Base-by-base conservation (phyloP, 2,113 vertebrate genomes). In the Pseudopodoces humilis region DNA sequence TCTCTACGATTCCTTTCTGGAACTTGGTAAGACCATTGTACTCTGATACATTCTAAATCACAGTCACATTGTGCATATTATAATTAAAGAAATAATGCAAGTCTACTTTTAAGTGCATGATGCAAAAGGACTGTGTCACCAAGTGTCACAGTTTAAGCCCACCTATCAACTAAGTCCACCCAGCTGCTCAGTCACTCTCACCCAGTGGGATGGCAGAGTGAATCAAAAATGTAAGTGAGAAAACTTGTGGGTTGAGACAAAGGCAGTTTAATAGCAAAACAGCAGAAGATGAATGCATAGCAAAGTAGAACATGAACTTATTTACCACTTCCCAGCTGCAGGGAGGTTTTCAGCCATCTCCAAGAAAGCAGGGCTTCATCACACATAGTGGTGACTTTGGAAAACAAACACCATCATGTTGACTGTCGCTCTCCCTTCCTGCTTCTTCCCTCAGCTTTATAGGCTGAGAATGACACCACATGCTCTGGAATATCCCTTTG, bases 21-120 rank as follows among this genome's bases (percentile, higher is more conserved):
- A 27, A 30, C 6, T 68, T 69, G 11, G 2, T 52, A 62, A 74
- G 5, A 56, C 10, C 0, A 1, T 9, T 63, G 8, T 52, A 3
- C 8, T 70, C 14, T 79, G 47, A 8, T 39, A 35, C 30, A 28
- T 56, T 65, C 23, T 49, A 69, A 49, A 62, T 5, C 6, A 49
- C 10, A 81, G 8, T 44, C 37, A 47, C 0, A 0, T 77, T 81
- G 43, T 18, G 12, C 2, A 19, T 41, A 31, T 30, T 37, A 55
- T 41, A 77, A 60, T 2, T 31, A 49, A 81, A 68, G 4, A 77
- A 87, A 56, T 49, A 59, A 43, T 64, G 41, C 8, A 62, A 68
- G 12, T 59, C 7, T 55, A 2, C 9, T 41, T 68, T 64, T 43
- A 72, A 69, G 27, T 18, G 12, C 4, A 9, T 35, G 6, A 14